These are phyloP conservation scores for Holacanthella duospinosa DNA, from an alignment of 2,888 invertebrate genomes.

Conservation along the genomic window DNA sequence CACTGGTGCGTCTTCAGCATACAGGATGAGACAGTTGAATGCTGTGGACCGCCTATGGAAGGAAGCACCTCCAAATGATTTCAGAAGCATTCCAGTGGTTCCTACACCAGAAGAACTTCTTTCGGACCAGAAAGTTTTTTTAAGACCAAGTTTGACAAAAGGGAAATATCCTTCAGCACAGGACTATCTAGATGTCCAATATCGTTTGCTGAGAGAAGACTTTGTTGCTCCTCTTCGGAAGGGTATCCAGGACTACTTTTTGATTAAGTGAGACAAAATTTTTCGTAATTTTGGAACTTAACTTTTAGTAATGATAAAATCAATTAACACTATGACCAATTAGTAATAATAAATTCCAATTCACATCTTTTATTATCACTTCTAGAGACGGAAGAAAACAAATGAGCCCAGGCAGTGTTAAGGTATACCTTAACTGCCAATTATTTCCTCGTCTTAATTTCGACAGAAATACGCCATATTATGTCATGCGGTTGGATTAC, in stretches of 20 bases:
- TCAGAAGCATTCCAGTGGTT: conserved; percentile 7
- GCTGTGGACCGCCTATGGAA: no score
- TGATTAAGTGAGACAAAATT: conserved; percentile 21
- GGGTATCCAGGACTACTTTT: conserved; percentile 39
- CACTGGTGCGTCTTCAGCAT: no score
- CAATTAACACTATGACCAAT: no score
- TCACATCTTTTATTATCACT: no score
- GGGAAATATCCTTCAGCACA: conserved; percentile 11
- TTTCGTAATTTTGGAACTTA: no score
- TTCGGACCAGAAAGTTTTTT: not conserved
- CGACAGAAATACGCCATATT: not conserved
- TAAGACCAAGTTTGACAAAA: conserved; percentile 9
- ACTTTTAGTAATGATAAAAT: no score
- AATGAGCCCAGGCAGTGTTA: not conserved
- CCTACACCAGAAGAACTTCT: conserved; percentile 12
- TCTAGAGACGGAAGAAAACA: not conserved
- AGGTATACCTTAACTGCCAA: not conserved
- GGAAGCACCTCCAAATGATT: conserved; percentile 10
- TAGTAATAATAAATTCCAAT: no score
- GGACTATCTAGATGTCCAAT: conserved; percentile 21
- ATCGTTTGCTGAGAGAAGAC: conserved; percentile 19
- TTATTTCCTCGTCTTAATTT: not conserved
- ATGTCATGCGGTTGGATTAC: conserved; percentile 6
- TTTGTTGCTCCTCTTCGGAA: conserved; percentile 38
- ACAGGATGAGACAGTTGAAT: no score